Percentiles rank a stretch among this genome's conserved stretches.
Conservation (phyloP, 2,797 vertebrate species). For the Sciurus vulgaris region DNA sequence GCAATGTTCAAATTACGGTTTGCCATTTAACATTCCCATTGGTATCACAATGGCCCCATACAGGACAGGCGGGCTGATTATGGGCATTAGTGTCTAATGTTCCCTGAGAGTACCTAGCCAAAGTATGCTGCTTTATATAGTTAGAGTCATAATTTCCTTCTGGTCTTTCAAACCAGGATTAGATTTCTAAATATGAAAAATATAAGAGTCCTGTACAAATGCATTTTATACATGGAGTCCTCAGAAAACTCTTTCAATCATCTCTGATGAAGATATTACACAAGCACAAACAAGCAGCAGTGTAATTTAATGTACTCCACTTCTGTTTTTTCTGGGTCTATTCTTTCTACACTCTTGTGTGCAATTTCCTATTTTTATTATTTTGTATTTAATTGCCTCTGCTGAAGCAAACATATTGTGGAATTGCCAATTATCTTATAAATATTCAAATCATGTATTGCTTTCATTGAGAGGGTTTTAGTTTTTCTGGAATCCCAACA, state of each 20-base stretch:
- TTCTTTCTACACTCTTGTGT: constrained; percentile 24
- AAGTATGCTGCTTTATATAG: not conserved
- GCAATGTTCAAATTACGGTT: not conserved
- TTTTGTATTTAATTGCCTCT: constrained; percentile 81
- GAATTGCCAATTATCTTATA: constrained; percentile 81
- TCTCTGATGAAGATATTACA: constrained; percentile 38
- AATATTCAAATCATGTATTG: constrained; percentile 80
- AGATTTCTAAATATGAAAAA: constrained; percentile 59
- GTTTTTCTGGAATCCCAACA: constrained; percentile 83
- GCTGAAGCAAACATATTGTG: constrained; percentile 75
- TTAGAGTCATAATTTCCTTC: constrained; percentile 14
- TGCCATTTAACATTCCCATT: not conserved
- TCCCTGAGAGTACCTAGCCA: not conserved
- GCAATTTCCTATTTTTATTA: constrained; percentile 71
- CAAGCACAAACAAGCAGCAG: constrained; percentile 31
- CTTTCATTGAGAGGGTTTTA: constrained; percentile 79
- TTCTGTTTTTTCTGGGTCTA: constrained; percentile 39
- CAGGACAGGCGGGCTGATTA: not conserved
- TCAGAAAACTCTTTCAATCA: constrained; percentile 55
- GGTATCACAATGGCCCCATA: not conserved
- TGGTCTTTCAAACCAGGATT: constrained; percentile 37
- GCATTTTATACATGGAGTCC: not conserved
- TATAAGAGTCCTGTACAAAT: not conserved
- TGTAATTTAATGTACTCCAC: constrained; percentile 12
- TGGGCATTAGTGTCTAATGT: not conserved